Conservation (phyloP, 2,797 vertebrate species). For the Sebastiscus albofasciatus region DNA sequence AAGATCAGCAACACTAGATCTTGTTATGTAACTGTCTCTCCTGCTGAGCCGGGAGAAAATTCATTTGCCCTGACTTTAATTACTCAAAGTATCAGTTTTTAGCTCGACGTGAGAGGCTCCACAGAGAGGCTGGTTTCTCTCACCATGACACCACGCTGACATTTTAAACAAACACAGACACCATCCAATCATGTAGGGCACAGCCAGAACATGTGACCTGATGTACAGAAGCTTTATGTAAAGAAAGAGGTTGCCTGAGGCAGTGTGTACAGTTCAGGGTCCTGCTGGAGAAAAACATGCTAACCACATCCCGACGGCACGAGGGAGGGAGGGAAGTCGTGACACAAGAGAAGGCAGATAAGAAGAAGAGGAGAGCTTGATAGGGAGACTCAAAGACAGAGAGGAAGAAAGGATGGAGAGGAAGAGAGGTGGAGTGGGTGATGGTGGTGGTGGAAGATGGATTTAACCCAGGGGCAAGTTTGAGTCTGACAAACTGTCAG, state of each 20-base stretch:
- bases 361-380: constrained; percentile 53
- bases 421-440: constrained; percentile 25
- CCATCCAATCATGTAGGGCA: constrained; percentile 45
- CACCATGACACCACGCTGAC: constrained; percentile 7
- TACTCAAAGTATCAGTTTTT: constrained; percentile 52
- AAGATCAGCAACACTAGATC: constrained; percentile 59
- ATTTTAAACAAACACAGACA: constrained; percentile 24
- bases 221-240: constrained; percentile 38
- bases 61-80: constrained; percentile 61
- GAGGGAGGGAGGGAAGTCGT: not conserved
- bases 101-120: constrained; percentile 19
- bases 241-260: constrained; percentile 39
- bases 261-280: constrained; percentile 20
- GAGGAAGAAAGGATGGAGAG: constrained; percentile 8
- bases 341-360: constrained; percentile 43
- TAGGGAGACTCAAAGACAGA: constrained; percentile 30
- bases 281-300: constrained; percentile 38
- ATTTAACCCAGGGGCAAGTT: constrained; percentile 74
- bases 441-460: constrained; percentile 37
- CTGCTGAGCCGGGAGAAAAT: constrained; percentile 66
- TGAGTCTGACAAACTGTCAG: constrained; percentile 75
- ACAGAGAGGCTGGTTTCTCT: constrained; percentile 4
- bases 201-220: constrained; percentile 27
- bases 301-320: constrained; percentile 23
- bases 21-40: constrained; percentile 64